Conservation (phyloP, 2,113 vertebrate genomes). For the Empidonax traillii region DNA sequence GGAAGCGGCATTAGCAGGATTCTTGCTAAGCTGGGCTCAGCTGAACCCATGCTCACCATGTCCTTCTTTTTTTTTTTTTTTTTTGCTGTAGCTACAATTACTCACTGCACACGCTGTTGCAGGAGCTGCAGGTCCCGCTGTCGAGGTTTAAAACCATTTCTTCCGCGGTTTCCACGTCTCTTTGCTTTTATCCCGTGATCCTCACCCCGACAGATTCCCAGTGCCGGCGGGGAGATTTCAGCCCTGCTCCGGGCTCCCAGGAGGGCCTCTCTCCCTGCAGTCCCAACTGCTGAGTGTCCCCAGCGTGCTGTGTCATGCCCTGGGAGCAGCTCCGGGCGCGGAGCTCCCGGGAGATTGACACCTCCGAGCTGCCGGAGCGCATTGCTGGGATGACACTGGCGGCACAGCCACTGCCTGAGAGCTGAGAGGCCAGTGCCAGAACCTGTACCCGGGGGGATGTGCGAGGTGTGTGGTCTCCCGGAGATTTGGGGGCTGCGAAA, state of each 20-base stretch:
- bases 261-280: background rate
- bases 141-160: background rate
- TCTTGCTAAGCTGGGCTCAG: constrained; percentile 24
- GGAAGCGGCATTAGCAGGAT: constrained; percentile 21
- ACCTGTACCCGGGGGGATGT: rapidly evolving
- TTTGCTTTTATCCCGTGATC: background rate
- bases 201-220: background rate
- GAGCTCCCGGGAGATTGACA: background rate
- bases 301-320: background rate
- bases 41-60: background rate
- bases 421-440: rapidly evolving
- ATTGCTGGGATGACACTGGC: background rate
- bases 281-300: background rate
- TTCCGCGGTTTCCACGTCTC: background rate
- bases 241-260: background rate
- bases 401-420: background rate
- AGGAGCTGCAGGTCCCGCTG: background rate
- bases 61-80: background rate
- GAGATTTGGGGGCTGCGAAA: background rate
- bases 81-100: background rate
- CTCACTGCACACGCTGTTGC: background rate
- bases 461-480: constrained; percentile 10
- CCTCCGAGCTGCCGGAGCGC: background rate
- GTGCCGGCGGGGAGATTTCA: background rate
- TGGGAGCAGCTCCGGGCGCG: background rate